phyloP scores from a whole-genome alignment of 2,113 vertebrate genomes.

The Alaudala cheleensis region DNA sequence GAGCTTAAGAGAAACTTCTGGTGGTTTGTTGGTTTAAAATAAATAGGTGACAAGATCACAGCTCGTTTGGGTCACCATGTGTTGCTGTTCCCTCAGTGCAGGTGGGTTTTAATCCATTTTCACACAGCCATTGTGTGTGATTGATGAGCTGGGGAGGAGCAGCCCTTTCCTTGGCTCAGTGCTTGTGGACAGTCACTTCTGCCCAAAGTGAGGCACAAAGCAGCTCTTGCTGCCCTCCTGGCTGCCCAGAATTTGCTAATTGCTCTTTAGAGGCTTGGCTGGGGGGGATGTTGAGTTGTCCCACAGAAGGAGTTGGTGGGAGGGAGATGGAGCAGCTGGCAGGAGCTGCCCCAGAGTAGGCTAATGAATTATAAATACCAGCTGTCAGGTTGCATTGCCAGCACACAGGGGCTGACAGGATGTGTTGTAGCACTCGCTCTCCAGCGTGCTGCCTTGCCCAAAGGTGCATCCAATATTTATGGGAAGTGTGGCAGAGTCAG shows the following conservation, averaged over 20 bases:
- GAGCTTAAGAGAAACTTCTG: background rate
- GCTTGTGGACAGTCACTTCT: background rate
- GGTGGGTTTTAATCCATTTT: background rate
- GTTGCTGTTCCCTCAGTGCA: background rate
- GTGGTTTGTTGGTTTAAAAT: background rate
- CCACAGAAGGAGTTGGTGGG: background rate
- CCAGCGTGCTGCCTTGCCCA: background rate
- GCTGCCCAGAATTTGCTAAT: background rate
- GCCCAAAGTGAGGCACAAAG: background rate
- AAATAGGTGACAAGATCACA: background rate
- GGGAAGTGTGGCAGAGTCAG: background rate
- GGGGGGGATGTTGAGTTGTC: background rate
- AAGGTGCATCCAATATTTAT: constrained; percentile 65
- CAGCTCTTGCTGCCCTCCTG: background rate
- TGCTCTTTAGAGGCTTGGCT: constrained; percentile 9
- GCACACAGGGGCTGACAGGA: background rate
- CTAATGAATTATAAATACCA: constrained; percentile 72
- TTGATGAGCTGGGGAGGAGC: background rate
- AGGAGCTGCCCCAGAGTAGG: constrained; percentile 38
- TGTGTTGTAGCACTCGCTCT: background rate
- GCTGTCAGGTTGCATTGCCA: constrained; percentile 49
- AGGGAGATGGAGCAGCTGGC: constrained; percentile 57
- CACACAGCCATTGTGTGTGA: background rate
- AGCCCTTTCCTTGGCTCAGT: background rate
- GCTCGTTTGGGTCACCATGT: background rate